These are phyloP conservation scores for Ellobium chinense DNA, from an alignment of 2,888 invertebrate species.

Conservation along the genomic window DNA sequence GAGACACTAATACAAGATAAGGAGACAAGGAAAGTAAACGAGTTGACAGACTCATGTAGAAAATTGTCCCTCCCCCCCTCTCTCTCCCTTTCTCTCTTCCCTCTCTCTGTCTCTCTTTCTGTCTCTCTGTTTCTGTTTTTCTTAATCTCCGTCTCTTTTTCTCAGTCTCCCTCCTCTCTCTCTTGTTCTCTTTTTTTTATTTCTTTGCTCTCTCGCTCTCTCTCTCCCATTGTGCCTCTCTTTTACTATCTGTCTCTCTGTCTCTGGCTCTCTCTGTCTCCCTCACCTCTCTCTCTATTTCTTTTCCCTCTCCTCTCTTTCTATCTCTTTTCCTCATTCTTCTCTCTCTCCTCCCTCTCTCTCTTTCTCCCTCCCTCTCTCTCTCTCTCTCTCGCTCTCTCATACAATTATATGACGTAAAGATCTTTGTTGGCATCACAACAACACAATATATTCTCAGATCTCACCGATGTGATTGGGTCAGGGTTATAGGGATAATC, in stretches of 20 bases:
- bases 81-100: slow-evolving; percentile 14
- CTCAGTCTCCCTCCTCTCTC: not conserved
- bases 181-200: not conserved
- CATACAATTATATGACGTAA: too few relatives aligned
- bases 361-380: not conserved
- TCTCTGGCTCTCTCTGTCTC: not conserved
- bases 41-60: too few relatives aligned
- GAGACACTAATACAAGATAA: too few relatives aligned
- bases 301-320: not conserved
- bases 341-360: not conserved
- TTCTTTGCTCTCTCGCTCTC: not conserved
- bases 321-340: not conserved
- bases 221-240: not conserved
- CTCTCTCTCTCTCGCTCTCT: not conserved
- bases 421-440: too few relatives aligned
- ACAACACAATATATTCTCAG: too few relatives aligned
- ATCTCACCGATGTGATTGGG: too few relatives aligned
- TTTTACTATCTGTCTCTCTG: not conserved
- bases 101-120: not conserved
- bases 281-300: not conserved
- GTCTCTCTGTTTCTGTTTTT: not conserved
- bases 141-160: too few relatives aligned
- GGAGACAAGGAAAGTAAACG: too few relatives aligned
- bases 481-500: too few relatives aligned
- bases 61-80: not conserved